phyloP scores from a whole-genome alignment of 2,113 vertebrate genomes.

The Larimichthys polyactis region DNA sequence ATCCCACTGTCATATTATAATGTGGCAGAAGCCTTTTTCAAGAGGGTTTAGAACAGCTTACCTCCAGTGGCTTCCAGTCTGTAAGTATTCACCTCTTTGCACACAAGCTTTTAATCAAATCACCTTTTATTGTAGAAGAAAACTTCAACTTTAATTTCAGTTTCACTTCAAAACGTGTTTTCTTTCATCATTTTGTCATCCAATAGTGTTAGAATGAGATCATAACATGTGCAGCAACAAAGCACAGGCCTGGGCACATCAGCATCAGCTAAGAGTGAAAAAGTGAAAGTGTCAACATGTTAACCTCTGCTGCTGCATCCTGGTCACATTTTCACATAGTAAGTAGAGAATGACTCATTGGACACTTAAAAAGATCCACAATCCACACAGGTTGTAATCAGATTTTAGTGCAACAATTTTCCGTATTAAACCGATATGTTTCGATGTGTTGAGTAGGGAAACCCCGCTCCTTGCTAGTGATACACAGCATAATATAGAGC shows the following conservation, averaged over 20 bases:
- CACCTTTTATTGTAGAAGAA: conserved; percentile 1
- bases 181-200: conserved; percentile 10
- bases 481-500: conserved; percentile 31
- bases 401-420: conserved; percentile 20
- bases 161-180: no score
- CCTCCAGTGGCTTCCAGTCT: neutral
- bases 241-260: conserved; percentile 1
- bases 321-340: neutral
- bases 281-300: neutral
- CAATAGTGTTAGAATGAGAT: conserved; percentile 8
- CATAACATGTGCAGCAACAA: neutral
- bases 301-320: neutral
- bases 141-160: neutral
- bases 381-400: conserved; percentile 24
- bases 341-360: neutral
- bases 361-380: neutral
- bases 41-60: neutral
- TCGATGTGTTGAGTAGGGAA: conserved; percentile 48
- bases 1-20: neutral
- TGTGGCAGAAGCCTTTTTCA: neutral
- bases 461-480: conserved; percentile 33
- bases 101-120: conserved; percentile 22
- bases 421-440: conserved; percentile 9
- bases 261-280: conserved; percentile 4
- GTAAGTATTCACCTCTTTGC: neutral